These are phyloP conservation scores for Otus sunia DNA, from an alignment of 2,113 vertebrate species.

Conservation along the genomic window DNA sequence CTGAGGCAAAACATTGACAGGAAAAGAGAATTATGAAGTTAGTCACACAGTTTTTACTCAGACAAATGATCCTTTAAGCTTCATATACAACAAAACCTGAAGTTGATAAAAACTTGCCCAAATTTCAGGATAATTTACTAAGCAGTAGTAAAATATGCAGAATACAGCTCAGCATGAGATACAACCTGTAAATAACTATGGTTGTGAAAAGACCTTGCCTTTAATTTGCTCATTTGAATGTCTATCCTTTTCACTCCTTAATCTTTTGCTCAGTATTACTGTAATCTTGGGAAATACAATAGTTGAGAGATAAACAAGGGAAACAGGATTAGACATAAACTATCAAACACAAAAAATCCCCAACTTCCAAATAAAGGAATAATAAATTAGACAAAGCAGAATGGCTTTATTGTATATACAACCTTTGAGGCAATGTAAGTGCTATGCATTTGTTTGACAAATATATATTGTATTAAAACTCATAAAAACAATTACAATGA, in stretches of 20 bases:
- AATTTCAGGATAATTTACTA: background rate
- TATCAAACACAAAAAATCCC: background rate
- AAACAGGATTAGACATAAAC: background rate
- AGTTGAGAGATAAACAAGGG: background rate
- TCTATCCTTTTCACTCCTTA: background rate
- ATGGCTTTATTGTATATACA: background rate
- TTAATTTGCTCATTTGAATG: conserved; percentile 1
- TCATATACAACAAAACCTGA: background rate
- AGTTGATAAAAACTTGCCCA: background rate
- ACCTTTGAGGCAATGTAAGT: background rate
- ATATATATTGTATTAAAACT: conserved; percentile 13
- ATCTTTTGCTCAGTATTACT: conserved; percentile 10
- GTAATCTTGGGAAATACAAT: background rate
- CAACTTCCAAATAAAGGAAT: background rate
- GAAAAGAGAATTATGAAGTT: background rate
- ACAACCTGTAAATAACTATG: background rate
- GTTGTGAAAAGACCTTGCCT: background rate
- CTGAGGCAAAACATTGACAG: background rate
- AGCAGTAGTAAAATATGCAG: background rate
- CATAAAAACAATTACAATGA: conserved; percentile 36
- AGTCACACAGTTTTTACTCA: background rate
- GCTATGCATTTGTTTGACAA: background rate
- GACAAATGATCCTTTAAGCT: background rate
- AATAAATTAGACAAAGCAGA: background rate
- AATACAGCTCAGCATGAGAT: background rate